phyloP scores from a whole-genome alignment of 2,113 vertebrate species.

The Tonatia bakeri region DNA sequence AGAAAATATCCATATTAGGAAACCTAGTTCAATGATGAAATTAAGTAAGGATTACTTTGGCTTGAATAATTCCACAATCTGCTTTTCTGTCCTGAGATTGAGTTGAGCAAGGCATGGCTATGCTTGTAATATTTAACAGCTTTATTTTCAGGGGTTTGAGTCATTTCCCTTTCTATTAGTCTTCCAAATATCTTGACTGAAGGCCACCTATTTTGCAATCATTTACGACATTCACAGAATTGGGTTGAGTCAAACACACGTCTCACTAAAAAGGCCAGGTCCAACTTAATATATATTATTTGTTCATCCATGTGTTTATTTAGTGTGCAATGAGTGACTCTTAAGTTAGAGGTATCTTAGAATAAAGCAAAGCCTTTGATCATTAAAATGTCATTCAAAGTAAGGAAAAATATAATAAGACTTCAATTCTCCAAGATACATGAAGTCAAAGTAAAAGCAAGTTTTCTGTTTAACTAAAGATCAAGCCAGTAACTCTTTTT shows the following conservation, averaged over 20 bases:
- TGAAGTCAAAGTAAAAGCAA: neutral
- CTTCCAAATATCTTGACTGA: neutral
- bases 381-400: neutral
- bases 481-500: neutral
- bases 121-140: conserved; percentile 59
- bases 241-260: neutral
- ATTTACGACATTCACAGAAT: neutral
- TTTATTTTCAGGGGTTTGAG: conserved; percentile 46
- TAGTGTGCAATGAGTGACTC: neutral
- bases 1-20: conserved; percentile 77
- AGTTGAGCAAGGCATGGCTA: conserved; percentile 67
- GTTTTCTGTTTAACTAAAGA: conserved; percentile 19
- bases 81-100: conserved; percentile 72
- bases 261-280: neutral
- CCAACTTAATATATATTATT: neutral
- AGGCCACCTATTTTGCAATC: conserved; percentile 38
- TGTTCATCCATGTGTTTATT: neutral
- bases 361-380: neutral
- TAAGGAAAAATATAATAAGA: neutral
- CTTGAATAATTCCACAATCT: conserved; percentile 77
- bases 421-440: neutral
- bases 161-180: neutral
- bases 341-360: neutral
- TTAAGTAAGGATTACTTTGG: conserved; percentile 76
- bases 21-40: conserved; percentile 71